These are phyloP conservation scores for Salarias fasciatus DNA, from an alignment of 2,797 vertebrate species.

Conservation along the genomic window DNA sequence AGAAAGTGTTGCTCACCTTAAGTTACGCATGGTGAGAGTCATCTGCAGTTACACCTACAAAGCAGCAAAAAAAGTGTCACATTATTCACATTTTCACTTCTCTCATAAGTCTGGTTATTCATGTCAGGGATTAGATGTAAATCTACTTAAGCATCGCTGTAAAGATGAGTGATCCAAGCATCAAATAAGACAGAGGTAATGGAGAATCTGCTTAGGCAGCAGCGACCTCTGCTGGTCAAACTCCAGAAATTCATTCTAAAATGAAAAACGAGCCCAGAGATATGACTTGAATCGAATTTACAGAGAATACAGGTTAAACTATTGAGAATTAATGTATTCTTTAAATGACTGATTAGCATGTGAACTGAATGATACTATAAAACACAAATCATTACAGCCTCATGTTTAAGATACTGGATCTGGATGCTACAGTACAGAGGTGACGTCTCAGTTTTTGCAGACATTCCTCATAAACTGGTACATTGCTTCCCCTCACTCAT, in stretches of 20 bases:
- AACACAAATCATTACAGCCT: no score
- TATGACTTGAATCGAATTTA: no score
- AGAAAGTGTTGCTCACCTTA: constrained; percentile 31
- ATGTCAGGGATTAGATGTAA: not conserved
- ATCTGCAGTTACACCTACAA: constrained; percentile 36
- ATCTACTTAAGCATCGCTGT: not conserved
- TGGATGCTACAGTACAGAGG: no score
- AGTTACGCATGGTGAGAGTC: constrained; percentile 24
- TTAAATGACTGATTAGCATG: no score
- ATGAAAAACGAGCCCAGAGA: not conserved
- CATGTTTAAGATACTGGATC: no score
- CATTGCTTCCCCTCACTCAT: no score
- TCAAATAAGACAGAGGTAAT: not conserved
- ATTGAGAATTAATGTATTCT: no score
- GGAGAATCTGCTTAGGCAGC: constrained; percentile 12
- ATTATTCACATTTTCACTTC: not conserved
- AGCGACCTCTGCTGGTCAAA: constrained; percentile 70
- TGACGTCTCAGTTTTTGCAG: no score
- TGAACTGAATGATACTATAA: no score
- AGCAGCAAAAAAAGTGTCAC: constrained; percentile 2
- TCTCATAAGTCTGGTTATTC: not conserved
- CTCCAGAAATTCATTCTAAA: not conserved
- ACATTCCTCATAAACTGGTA: no score
- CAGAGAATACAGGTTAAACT: no score
- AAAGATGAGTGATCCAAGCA: not conserved